Base-by-base conservation (phyloP, 2,888 invertebrate species). In the Nemoura dubitans region DNA sequence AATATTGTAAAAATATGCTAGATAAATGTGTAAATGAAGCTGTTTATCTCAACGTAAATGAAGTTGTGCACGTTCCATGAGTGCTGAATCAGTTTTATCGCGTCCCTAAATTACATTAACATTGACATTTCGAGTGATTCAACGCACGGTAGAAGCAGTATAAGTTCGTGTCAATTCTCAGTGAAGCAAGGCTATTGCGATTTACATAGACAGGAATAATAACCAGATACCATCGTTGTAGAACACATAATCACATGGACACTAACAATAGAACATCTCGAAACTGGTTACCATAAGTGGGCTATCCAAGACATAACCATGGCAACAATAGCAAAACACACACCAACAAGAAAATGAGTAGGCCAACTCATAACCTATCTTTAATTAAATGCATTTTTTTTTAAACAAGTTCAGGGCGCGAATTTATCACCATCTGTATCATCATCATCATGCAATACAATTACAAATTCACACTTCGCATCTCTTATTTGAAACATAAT, bases 241-340 rank as follows among this genome's bases (percentile, higher is more conserved):
- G 59, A 59, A 59, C 59, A 59, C 59, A 59, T 7, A 59, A 59
- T 59, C 59, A 59, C 59, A 59, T 59, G 59, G 59, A 21, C 59
- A 59, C 59, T 59, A 59, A 59, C 59, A 59, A 59, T 59, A 59
- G 59, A 59, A 59, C 59, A 59, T 59, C 59, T 59, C 59, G 14
- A 59, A 59, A 59, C 59, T 59, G 59, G 59, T 16, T 59, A 59
- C 59, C 59, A 21, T 21, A 59, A 59, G 59, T 59, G 59, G 59
- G 59, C 59, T 59, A 59, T 59, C 59, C 59, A 21, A 10, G 59
- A 59, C 59, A 59, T 59, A 59, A 59, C 21, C 59, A 59, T n/a
- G n/a, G 59, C 14, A 59, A 59, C 59, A 59, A 59, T 59, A 59
- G 16, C 10, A 21, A 10, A 59, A 21, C 59, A 21, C 21, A 59